phyloP scores from a whole-genome alignment of 37 sponge, comb jelly and placozoan genomes.

The Oopsacas minuta region DNA sequence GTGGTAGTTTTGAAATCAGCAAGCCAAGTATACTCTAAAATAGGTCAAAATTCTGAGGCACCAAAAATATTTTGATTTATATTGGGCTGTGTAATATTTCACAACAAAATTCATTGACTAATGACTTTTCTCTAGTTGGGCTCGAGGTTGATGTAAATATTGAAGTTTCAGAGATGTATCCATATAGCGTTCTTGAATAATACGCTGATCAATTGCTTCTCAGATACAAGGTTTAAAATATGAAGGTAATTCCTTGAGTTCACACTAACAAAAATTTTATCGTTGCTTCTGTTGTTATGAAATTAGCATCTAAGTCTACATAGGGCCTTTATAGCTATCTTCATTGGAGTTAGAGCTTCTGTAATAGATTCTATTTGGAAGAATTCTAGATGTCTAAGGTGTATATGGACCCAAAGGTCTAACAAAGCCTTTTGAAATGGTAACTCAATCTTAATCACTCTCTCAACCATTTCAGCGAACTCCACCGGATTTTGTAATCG shows the following conservation, averaged over 20 bases:
- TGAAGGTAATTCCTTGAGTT: not conserved
- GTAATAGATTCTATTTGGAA: not conserved
- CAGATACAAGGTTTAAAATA: not conserved
- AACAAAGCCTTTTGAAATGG: conserved; percentile 16
- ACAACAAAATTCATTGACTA: not conserved
- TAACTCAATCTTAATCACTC: not conserved
- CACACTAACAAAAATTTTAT: not conserved
- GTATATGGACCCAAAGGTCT: not conserved
- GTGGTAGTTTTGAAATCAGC: too few relatives aligned
- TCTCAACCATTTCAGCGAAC: not conserved
- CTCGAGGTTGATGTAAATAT: not conserved
- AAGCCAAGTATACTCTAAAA: too few relatives aligned
- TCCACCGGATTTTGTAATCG: not conserved
- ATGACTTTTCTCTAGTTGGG: not conserved
- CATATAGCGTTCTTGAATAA: conserved; percentile 4
- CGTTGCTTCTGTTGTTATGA: conserved; percentile 6
- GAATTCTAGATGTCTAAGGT: not conserved
- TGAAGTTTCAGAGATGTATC: not conserved
- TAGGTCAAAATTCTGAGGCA: too few relatives aligned
- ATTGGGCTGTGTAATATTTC: too few relatives aligned
- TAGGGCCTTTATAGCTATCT: not conserved
- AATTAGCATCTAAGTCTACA: conserved; percentile 4
- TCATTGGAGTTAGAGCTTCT: not conserved
- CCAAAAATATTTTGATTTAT: too few relatives aligned
- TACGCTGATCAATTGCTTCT: conserved; percentile 2